Evolutionary conservation across 2,797 vertebrate species (phyloP).

Genomic region (Sebastes nivosus): DNA sequence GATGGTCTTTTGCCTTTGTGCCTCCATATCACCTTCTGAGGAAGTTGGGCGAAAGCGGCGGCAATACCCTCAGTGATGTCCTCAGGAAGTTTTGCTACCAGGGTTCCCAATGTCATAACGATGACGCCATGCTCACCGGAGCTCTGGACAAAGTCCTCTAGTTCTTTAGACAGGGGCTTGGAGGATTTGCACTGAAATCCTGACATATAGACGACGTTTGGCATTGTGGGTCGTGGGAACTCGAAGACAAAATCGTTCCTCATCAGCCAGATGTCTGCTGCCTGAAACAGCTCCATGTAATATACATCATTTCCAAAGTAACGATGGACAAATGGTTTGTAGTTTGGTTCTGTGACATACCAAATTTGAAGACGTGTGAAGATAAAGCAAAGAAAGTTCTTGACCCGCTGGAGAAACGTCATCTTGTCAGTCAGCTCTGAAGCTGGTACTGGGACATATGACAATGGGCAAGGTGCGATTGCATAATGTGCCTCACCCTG

Average conservation of each 20-base stretch:
- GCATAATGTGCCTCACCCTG: conserved; percentile 55
- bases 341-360: conserved; percentile 33
- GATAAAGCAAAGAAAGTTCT: conserved; percentile 41
- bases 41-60: conserved; percentile 68
- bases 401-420: conserved; percentile 48
- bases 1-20: conserved; percentile 66
- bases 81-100: conserved; percentile 63
- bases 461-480: conserved; percentile 67
- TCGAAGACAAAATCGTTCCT: conserved; percentile 77
- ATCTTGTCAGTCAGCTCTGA: conserved; percentile 65
- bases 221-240: conserved; percentile 77
- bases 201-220: conserved; percentile 76
- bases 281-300: conserved; percentile 73
- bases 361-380: conserved; percentile 22
- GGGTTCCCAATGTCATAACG: conserved; percentile 72
- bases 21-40: conserved; percentile 74
- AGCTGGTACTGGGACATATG: conserved; percentile 56
- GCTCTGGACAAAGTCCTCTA: conserved; percentile 68
- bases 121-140: conserved; percentile 74
- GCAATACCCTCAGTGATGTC: conserved; percentile 65
- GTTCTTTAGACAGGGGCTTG: conserved; percentile 61
- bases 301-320: conserved; percentile 65
- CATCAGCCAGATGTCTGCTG: conserved; percentile 79
- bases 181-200: conserved; percentile 79
- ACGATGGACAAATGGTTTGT: conserved; percentile 58